phyloP scores from a whole-genome alignment of 2,888 invertebrate species.

The Aleiodes testaceus region DNA sequence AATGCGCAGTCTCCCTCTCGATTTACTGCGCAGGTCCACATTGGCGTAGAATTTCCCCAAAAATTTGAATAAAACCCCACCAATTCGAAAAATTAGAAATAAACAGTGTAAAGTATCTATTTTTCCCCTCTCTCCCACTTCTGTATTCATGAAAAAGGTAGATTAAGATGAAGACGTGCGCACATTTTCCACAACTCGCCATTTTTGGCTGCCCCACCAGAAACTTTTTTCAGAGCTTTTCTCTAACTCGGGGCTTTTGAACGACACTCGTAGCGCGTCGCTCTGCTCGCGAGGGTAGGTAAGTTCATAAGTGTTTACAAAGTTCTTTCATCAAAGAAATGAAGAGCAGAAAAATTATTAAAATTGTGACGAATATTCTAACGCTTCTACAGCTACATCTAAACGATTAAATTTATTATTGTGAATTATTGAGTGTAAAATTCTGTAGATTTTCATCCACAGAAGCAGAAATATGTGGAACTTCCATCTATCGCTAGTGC shows the following conservation, averaged over 20 bases:
- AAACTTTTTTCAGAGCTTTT: conserved; percentile 52
- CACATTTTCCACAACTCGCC: conserved; percentile 63
- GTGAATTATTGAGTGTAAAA: neutral
- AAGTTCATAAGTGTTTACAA: conserved; percentile 57
- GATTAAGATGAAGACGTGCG: conserved; percentile 36
- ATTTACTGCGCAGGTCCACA: conserved; percentile 22
- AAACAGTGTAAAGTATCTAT: conserved; percentile 5
- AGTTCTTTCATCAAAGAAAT: neutral
- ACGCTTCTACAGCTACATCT: conserved; percentile 25
- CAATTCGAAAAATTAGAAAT: conserved; percentile 14
- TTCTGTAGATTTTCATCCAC: neutral
- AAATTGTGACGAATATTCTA: conserved; percentile 33
- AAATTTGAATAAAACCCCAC: neutral
- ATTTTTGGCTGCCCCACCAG: conserved; percentile 73
- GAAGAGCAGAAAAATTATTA: neutral
- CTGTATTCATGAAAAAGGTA: neutral
- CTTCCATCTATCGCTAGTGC: conserved; percentile 44
- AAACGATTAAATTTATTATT: neutral
- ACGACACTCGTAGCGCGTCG: conserved; percentile 71
- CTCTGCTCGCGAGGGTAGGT: conserved; percentile 72
- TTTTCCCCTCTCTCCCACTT: conserved; percentile 5
- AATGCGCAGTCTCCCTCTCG: conserved; percentile 30
- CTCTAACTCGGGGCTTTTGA: conserved; percentile 45
- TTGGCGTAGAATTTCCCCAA: neutral
- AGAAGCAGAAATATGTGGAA: conserved; percentile 15